Base-by-base conservation (phyloP, 2,113 vertebrate species). In the Phasianus colchicus region DNA sequence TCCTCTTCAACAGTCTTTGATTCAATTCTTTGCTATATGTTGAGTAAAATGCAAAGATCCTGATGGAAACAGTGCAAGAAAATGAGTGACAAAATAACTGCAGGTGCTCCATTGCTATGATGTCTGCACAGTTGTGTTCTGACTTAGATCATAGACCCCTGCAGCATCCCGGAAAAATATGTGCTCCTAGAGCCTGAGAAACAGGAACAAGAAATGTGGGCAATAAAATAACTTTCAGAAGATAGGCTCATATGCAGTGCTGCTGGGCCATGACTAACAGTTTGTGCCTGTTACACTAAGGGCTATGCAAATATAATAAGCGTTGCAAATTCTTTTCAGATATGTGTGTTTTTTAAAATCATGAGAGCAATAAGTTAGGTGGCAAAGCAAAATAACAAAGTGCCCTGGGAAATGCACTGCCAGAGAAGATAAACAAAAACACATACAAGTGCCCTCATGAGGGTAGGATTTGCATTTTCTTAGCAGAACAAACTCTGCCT, bases 391-490 rank as follows among this genome's bases (percentile, higher is more conserved):
- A 92, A 60, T 30, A 65, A 45, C 43, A 13, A 48, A 17, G 3
- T 48, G 27, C 7, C 20, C 27, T 75, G 34, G n/a, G 57, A 86
- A 81, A 82, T 38, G 63, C 17, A 8, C 4, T 73, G 21, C 18
- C 13, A 16, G 63, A 79, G 63, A 84, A 8, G 24, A 24, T 47
- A 88, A 95, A 69, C 20, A 86, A 78, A 90, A 42, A 48, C 21
- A 77, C 65, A 66, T 42, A 9, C 6, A 54, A 88, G 8, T 22
- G 21, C 21, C 40, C 13, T 80, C 64, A 77, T 90, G 86, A 85
- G 60, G 6, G 55, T 1, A 32, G 61, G 83, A 89, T 95, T 96
- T 95, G 63, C 34, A 54, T 91, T 93, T 96, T 97, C 93, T 91
- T 88, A 92, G 54, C 58, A 86, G 94, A 95, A 92, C 84, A 75